Conservation (phyloP, 2,797 vertebrate genomes). For the Crax fasciolata region DNA sequence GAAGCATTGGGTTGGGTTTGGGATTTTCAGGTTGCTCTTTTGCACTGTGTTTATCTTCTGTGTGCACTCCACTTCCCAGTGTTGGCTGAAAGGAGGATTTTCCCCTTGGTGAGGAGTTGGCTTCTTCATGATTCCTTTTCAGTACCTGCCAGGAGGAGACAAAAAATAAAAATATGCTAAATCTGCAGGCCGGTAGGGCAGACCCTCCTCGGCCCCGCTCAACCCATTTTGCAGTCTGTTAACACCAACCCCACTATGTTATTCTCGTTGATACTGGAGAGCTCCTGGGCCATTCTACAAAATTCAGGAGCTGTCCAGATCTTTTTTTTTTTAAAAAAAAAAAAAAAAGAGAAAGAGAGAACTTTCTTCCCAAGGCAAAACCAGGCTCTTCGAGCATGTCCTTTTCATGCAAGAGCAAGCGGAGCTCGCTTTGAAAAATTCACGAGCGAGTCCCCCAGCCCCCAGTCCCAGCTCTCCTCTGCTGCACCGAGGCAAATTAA, state of each 20-base stretch:
- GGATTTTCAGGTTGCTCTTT: background rate
- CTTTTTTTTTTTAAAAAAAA: background rate
- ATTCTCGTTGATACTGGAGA: background rate
- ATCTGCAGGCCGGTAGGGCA: constrained; percentile 3
- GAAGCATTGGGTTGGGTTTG: fast-evolving
- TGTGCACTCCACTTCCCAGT: background rate
- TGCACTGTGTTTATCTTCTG: background rate
- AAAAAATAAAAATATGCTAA: background rate
- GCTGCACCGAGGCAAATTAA: background rate
- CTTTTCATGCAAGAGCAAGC: background rate
- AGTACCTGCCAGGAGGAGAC: background rate
- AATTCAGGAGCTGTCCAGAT: background rate
- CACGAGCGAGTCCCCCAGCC: background rate
- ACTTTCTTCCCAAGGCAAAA: constrained; percentile 19
- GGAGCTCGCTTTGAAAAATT: background rate
- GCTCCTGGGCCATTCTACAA: background rate
- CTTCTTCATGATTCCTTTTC: background rate
- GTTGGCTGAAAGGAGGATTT: background rate
- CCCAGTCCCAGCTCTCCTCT: background rate
- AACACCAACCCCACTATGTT: background rate
- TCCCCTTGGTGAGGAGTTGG: background rate
- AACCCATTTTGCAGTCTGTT: background rate
- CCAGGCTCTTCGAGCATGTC: fast-evolving
- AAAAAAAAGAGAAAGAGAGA: background rate
- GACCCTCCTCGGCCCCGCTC: background rate